Percentiles rank a stretch among this genome's conserved stretches.
phyloP scores from a whole-genome alignment of 35 echinoderm and acorn worm genomes.

The Chiridota heheva region DNA sequence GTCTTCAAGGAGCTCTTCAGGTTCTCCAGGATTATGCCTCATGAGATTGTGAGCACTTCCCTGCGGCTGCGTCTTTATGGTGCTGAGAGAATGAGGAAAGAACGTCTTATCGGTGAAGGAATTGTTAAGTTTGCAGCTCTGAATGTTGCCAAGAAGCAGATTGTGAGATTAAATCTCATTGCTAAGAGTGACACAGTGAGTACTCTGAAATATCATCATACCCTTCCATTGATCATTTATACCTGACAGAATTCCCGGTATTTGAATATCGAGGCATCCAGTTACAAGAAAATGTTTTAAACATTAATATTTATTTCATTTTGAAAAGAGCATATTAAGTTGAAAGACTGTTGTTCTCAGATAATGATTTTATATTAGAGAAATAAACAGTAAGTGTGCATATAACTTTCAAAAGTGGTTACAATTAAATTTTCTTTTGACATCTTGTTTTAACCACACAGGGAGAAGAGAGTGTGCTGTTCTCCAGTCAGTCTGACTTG shows the following conservation, averaged over 20 bases:
- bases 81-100: constrained; percentile 85
- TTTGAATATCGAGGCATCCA: too few species aligned
- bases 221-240: neutral
- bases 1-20: constrained; percentile 93
- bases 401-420: too few species aligned
- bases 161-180: constrained; percentile 61
- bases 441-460: neutral
- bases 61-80: constrained; percentile 79
- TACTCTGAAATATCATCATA: neutral
- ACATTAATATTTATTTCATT: too few species aligned
- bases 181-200: constrained; percentile 81
- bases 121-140: constrained; percentile 89
- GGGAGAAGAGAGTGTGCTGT: constrained; percentile 70
- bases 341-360: too few species aligned
- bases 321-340: too few species aligned
- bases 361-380: too few species aligned
- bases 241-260: too few species aligned
- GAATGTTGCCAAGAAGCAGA: constrained; percentile 65
- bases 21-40: constrained; percentile 86
- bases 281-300: too few species aligned
- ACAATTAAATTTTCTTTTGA: too few species aligned
- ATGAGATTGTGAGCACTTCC: constrained; percentile 80
- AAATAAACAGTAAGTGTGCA: too few species aligned
- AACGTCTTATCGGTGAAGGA: constrained; percentile 87
- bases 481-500: constrained; percentile 85